Evolutionary conservation across 2,113 vertebrate species (phyloP).

Genomic region (Pseudopipra pipra): DNA sequence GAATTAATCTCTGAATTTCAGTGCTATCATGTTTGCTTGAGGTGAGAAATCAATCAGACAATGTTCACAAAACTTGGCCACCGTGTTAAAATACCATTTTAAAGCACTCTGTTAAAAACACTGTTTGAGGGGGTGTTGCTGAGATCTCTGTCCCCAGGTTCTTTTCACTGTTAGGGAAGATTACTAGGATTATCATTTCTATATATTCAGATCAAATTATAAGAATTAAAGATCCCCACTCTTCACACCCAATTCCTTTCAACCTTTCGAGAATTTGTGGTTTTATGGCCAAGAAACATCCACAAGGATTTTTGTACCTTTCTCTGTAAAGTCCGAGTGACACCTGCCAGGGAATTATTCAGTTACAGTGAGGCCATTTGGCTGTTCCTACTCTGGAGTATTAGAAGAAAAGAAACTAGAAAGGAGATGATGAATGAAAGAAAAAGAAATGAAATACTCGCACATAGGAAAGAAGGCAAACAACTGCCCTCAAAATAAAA

Average conservation of each 20-base stretch:
- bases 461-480: neutral
- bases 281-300: neutral
- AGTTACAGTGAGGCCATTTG: rapidly evolving
- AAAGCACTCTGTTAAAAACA: too few relatives aligned
- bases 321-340: neutral
- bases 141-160: neutral
- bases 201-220: neutral
- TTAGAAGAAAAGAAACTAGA: neutral
- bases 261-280: neutral
- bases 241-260: neutral
- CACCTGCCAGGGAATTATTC: neutral
- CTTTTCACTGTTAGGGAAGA: neutral
- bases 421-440: neutral
- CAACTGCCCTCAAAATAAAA: neutral
- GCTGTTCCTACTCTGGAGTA: neutral
- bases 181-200: neutral
- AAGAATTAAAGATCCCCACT: neutral
- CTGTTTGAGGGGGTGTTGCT: neutral
- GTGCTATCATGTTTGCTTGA: neutral
- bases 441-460: neutral
- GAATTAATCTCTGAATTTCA: neutral
- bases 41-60: neutral
- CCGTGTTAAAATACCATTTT: too few relatives aligned
- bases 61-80: neutral
- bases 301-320: neutral